These are phyloP conservation scores for Troglohyphantes excavatus DNA, from an alignment of 2,888 invertebrate species.

Conservation along the genomic window DNA sequence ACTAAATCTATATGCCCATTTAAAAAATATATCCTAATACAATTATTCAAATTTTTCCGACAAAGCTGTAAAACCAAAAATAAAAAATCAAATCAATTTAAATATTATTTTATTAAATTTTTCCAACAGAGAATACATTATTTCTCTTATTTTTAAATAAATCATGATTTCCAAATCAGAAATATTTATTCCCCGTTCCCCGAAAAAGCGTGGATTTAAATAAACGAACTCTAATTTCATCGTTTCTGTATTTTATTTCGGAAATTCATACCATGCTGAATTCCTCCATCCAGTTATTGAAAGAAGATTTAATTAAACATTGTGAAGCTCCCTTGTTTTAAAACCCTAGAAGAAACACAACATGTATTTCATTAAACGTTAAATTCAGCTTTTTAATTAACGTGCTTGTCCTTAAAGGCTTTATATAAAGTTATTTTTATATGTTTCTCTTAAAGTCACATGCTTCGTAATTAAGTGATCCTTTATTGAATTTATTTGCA, in stretches of 20 bases:
- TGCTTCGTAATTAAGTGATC: neutral
- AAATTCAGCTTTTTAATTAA: conserved; percentile 30
- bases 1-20: too few species aligned
- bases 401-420: conserved; percentile 10
- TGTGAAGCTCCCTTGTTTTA: neutral
- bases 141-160: neutral
- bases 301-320: conserved; percentile 38
- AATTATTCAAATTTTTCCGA: too few species aligned
- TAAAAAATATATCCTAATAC: too few species aligned
- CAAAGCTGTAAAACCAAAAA: too few species aligned
- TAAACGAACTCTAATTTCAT: neutral
- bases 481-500: neutral
- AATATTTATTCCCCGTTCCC: neutral
- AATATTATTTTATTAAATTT: too few species aligned
- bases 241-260: neutral
- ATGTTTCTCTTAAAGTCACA: neutral
- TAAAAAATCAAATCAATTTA: too few species aligned
- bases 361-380: conserved; percentile 1
- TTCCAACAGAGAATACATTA: too few species aligned
- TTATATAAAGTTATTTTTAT: conserved; percentile 10
- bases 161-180: neutral
- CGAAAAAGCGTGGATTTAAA: neutral
- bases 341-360: conserved; percentile 7
- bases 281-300: neutral
- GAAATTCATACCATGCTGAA: neutral